Base-by-base conservation (phyloP, 2,797 vertebrate genomes). In the Toxotes lorentzi region DNA sequence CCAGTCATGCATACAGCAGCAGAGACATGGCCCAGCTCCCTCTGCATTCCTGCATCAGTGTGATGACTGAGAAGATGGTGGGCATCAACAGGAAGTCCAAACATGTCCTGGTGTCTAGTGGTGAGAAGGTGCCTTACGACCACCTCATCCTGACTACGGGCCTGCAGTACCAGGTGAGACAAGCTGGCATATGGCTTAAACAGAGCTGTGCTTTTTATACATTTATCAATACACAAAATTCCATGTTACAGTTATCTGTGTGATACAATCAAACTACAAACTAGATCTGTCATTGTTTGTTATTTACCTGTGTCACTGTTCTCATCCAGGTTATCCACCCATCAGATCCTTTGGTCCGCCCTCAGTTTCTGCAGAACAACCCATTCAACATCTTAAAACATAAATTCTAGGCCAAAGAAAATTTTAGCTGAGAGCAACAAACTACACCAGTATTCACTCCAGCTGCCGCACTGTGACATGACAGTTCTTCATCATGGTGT, bases 81-180 rank as follows among this genome's bases (percentile, higher is more conserved):
- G 92, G 88, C 90, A 97, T 99, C 87, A 91, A 97, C 89, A 95
- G 97, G 23, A 69, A 92, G 70, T 95, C 94, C 92, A 98, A 96
- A 86, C 89, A 94, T 0, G 84, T 99, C 0, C 70, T 94, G 1
- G 91, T 98, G 88, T 96, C 95, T 17, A 73, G 82, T 1, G 88
- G 90, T 0, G 82, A 79, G 65, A 91, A 87, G 16, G 93, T 99
- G 17, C 92, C 93, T 0, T 99, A 99, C 0, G 97, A 99, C 84
- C 93, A 96, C 90, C 96, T 99, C 65, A 69, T 99, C 80, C 96
- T 99, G 73, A 98, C 97, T 54, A 96, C 94, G 0, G 98, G 98
- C 9, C 96, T 95, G 88, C 97, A 95, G 87, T 98, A 98, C 93
- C 97, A 96, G 96, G 98, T 98, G 76, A 95, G 92, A 61, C 7